Evolutionary conservation across 2,888 invertebrate genomes (phyloP), one percentile per base, ranked within the genome.

Genomic region (Leptopterna dolabrata): DNA sequence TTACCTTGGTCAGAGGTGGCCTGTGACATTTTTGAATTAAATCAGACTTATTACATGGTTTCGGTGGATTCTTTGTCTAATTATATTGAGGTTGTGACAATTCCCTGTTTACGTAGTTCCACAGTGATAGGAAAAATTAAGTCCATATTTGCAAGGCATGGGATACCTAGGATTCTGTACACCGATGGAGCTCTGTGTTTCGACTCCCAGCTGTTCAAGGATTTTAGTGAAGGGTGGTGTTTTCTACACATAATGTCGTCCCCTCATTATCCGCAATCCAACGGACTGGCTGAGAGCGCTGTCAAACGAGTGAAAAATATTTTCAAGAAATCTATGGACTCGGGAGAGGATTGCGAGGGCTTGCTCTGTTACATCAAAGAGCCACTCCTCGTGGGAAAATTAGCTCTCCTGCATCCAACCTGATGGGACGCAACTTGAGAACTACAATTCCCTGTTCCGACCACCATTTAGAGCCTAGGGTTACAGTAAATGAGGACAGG

Each of bases 11-110:
- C 19, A 14, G 80, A 80, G 27, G 80, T 80, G 9, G 80, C 24
- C 7, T 88, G 90, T 78, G 91, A 91, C 89, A 90, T 91, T 89
- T 89, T 90, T 71, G 90, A 91, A 87, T 90, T 89, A 85, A 70
- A 81, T 19, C 87, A 89, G 36, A 89, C 89, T 78, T 87, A 88
- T 87, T 90, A 89, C 86, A 87, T 91, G 55, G 88, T 90, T 11
- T 81, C 90, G 55, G 88, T 90, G n/a, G 90, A 91, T 47, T 9
- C 24, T 19, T 24, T 80, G 9, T 24, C 47, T 13, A 80, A 80
- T 24, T 80, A 45, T 24, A 16, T n/a, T 13, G 80, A 80, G 45
- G 80, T 80, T n/a, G 24, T 80, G 13, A 47, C n/a, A 1, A 11
- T 80, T n/a, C 47, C 80, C 11, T 16, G 36, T 29, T 80, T 80